Evolutionary conservation across 2,797 vertebrate genomes (phyloP).

Genomic region (Sphenopsis melanotis): DNA sequence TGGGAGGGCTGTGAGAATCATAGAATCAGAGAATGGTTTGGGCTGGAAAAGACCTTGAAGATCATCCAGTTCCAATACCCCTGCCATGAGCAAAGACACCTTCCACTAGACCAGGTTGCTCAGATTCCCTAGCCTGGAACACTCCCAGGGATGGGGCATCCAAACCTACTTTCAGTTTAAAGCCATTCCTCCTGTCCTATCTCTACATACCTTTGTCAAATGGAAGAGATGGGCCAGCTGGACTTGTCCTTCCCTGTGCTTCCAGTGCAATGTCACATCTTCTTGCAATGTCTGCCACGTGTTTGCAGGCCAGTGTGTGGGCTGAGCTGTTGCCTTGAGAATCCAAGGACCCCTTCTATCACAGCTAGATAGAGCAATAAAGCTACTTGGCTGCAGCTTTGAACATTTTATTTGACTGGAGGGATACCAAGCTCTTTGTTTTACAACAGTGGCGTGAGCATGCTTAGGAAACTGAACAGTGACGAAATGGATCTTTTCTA

Average conservation of each 20-base stretch:
- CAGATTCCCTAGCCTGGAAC: not conserved
- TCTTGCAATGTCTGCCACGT: fast-evolving
- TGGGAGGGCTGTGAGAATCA: not conserved
- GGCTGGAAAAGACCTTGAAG: not conserved
- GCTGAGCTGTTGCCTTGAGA: not conserved
- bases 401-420: not conserved
- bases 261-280: fast-evolving
- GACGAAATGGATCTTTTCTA: not conserved
- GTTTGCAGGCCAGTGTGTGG: not conserved
- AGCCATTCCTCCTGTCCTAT: not conserved
- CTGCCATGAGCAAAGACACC: not conserved
- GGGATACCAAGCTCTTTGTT: not conserved
- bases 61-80: not conserved
- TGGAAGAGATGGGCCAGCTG: not conserved
- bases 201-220: not conserved
- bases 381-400: not conserved
- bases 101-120: not conserved
- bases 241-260: fast-evolving
- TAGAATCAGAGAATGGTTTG: not conserved
- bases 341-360: not conserved
- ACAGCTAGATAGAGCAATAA: not conserved
- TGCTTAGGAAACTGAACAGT: not conserved
- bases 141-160: not conserved
- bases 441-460: not conserved
- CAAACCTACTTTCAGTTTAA: not conserved